Evolutionary conservation across 1,140 invertebrate genomes (phyloP), one percentile per base, ranked within the genome.

Genomic region (Drosophila repletoides): DNA sequence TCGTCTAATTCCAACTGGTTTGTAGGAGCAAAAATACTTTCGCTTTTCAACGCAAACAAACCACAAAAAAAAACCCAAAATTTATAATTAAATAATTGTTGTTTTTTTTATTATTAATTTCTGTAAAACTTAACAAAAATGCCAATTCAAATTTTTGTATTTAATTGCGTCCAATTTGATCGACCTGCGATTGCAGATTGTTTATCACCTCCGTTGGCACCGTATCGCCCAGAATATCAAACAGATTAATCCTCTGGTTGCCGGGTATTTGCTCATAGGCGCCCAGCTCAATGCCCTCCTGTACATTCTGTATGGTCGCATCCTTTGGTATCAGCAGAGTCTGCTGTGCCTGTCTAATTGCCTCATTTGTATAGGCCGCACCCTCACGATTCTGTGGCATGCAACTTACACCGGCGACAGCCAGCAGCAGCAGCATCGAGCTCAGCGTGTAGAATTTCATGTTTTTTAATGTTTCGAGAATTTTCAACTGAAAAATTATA

Each of bases 131-230:
- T 84, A 84, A 84, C 80, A 83, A 83, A 73, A 51, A 64, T 55
- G 51, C 28, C 51, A 56, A 51, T 41, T 33, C 59, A 68, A 63
- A 67, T 69, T 28, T 22, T 22, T 21, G 36, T 5, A 15, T 22
- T 90, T 90, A 94, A 74, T 94, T 93, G 56, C 91, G 92, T 51
- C 95, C 95, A 67, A 96, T 94, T 90, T 95, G 93, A 88, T 96
- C 95, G 55, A 96, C 94, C 90, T 96, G 95, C 22, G 92, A 89
- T 77, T 96, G 95, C 7, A 96, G 92, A 90, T 96, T 96, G 91
- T 94, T 95, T 77, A 96, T 95, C n/a, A 96, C 95, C 91, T 96
- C 95, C 10, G 94, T 93, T 14, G 95, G 95, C 15, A 96, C 93
- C 86, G 96, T 94, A 66, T 95, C 95, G 3, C 95, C 95, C 12